Base-by-base conservation (phyloP, 2,797 vertebrate species). In the Epinephelus awoara region DNA sequence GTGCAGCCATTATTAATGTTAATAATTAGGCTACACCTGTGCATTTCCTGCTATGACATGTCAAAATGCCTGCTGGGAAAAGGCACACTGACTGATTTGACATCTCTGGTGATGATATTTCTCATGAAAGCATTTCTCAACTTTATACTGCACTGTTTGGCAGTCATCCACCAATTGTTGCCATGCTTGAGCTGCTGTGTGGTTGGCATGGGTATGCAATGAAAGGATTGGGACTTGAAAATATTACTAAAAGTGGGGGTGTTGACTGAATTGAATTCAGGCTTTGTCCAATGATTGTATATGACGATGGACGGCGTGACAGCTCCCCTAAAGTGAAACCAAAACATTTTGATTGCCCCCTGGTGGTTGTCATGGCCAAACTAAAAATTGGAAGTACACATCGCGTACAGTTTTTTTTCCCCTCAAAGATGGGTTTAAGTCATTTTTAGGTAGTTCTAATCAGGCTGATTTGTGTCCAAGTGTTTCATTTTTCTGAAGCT, bases 161-260 rank as follows among this genome's bases (percentile, higher is more conserved):
- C 50, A 6, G 15, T 42, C 19, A 34, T 65, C 68, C 29, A 47
- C 52, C 47, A 42, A 64, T 61, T 72, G n/a, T 50, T 64, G 64
- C 67, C 44, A 54, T 69, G 40, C 9, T 57, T 67, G 12, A 68
- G 42, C 58, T 38, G 61, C 27, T 40, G n/a, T 77, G 27, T 42
- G 56, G 66, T 54, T 79, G 67, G 64, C 71, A 71, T 67, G 17
- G 21, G 11, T 59, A 19, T 51, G 61, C 72, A 65, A 68, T 65
- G 47, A 70, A 51, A 40, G 67, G 57, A 80, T 82, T 80, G 74
- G 34, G 17, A 25, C 34, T 61, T 77, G 34, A 72, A 85, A 82
- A 77, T 57, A 72, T 72, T 21, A 75, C 63, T 73, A 57, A 68
- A 67, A 64, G 47, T 61, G 58, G 5, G 34, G 34, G 13, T 23